Evolutionary conservation across 2,113 vertebrate genomes (phyloP), one percentile per base, ranked within the genome.

Genomic region (Hydrochoerus hydrochaeris): DNA sequence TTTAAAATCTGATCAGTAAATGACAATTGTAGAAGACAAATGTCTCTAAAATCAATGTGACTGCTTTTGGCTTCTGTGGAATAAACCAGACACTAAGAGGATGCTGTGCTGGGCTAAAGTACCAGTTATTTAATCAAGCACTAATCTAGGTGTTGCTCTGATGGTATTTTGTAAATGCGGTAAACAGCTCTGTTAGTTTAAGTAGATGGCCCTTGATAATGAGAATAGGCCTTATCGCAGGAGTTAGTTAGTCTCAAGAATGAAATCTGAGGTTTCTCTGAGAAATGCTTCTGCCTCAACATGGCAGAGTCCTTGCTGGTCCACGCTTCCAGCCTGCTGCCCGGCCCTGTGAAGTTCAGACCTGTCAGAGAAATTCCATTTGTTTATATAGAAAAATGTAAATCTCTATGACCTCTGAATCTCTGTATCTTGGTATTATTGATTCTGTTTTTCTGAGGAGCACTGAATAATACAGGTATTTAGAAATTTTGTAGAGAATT

Each of bases 371-470:
- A 28, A 71, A 58, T 91, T 88, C 24, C 32, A 88, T 85, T 46
- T 85, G 10, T 49, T 52, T 87, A 63, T 32, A 28, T 52, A 86
- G 41, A 86, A 13, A 38, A 69, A 75, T 35, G 54, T n/a, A 57
- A 46, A 54, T n/a, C 4, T 16, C 44, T 80, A 1, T 85, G 9
- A 57, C 49, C 35, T 3, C 26, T 35, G 58, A 10, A 58, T 75
- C 49, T 46, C 81, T 78, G 2, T 35, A 49, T 54, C n/a, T 85
- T 19, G 13, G 22, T 67, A 32, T 65, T 63, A 41, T 41, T 44
- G 52, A 85, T 65, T 82, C 62, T 77, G 28, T 71, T 71, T 95
- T 83, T 80, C 57, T 57, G 62, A 67, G 65, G 46, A 93, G 87
- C 24, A 5, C 2, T 52, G 28, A 49, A 0, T 38, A 58, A 82